Evolutionary conservation across 1,140 invertebrate species (phyloP).

Genomic region (Drosophila kepulauana): DNA sequence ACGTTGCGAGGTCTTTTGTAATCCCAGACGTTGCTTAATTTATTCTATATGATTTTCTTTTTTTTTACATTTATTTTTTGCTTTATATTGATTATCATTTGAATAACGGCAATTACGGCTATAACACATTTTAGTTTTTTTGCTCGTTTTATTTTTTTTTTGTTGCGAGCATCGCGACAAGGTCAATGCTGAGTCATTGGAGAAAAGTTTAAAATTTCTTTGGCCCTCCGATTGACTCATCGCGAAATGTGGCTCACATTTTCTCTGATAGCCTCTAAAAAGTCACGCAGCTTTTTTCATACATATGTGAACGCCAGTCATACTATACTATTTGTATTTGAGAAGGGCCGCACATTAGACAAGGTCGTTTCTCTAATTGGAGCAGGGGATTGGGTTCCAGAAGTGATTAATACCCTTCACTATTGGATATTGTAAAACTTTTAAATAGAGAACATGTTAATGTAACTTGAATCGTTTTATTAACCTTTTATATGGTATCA

Average conservation of each 20-base stretch:
- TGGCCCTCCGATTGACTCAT: constrained; percentile 24
- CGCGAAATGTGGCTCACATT: constrained; percentile 3
- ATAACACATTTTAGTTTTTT: neutral
- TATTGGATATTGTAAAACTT: neutral
- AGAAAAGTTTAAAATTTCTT: constrained; percentile 44
- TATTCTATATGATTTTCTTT: neutral
- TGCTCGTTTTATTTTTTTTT: constrained; percentile 14
- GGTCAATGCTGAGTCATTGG: constrained; percentile 40
- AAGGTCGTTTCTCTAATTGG: constrained; percentile 11
- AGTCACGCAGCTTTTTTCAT: constrained; percentile 20
- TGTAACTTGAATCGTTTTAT: too few relatives aligned
- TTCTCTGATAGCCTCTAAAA: constrained; percentile 25
- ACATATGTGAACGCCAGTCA: neutral
- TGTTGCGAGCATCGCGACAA: constrained; percentile 20
- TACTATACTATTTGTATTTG: constrained; percentile 7
- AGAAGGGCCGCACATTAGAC: neutral
- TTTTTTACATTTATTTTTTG: constrained; percentile 13
- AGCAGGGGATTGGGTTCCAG: neutral
- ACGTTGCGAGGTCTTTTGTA: constrained; percentile 54
- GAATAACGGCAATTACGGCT: constrained; percentile 17
- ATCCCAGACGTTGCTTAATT: constrained; percentile 39
- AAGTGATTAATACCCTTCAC: neutral
- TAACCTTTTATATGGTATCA: too few relatives aligned
- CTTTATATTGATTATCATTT: constrained; percentile 32
- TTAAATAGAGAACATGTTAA: neutral